Evolutionary conservation across 2,113 vertebrate genomes (phyloP), one percentile per base, ranked within the genome.

Genomic region (Garra rufa): DNA sequence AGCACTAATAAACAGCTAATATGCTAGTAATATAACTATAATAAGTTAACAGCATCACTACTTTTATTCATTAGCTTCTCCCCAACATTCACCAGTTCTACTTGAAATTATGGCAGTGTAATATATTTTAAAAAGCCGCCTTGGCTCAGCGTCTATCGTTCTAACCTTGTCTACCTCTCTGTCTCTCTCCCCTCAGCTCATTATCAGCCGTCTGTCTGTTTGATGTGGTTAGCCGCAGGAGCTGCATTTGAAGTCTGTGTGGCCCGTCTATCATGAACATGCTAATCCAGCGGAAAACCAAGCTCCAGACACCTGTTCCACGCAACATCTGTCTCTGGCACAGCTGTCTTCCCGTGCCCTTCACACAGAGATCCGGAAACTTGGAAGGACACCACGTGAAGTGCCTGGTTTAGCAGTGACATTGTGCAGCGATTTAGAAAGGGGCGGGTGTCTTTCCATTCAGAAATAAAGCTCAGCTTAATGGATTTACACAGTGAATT

Each of bases 241-340:
- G 89, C 80, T 85, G 74, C 19, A 91, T 94, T 94, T 94, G 92
- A 91, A 90, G 92, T 93, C 86, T 89, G 90, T 88, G 89, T 91
- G 91, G 92, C 92, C 90, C 89, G 90, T 91, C 92, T 93, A 91
- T 94, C 93, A 93, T 84, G 91, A 89, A 89, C 89, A 91, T 92
- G 89, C 89, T 94, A 95, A 94, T 94, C 92, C 91, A 88, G 87
- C 86, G 88, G 90, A 93, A 91, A 93, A 91, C 90, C 90, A 41
- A 43, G 21, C 76, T 78, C 89, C 81, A 87, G 90, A 92, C 94
- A 95, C 93, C 93, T 95, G 93, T 92, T 94, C 88, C 65, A 69
- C 46, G 55, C 86, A 92, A 92, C 93, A 94, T 94, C 94, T 94
- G 94, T 91, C 90, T 87, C 73, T 52, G 19, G 81, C 48, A 52